phyloP scores from a whole-genome alignment of 2,113 vertebrate species.

The Paradisaea rubra region DNA sequence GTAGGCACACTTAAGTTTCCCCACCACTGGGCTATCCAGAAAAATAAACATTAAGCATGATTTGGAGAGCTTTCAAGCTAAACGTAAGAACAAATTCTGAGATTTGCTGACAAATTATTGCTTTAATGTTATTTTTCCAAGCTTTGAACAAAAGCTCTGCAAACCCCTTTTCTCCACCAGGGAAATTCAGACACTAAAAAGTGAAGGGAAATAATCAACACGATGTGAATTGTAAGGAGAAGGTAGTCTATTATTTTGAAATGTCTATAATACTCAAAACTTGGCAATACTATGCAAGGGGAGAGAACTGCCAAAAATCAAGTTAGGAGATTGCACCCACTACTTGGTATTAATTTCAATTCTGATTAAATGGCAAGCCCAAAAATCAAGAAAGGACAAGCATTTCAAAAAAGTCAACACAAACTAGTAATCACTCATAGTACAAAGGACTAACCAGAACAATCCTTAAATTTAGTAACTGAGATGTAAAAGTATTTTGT shows the following conservation, averaged over 20 bases:
- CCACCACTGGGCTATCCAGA: background rate
- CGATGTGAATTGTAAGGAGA: background rate
- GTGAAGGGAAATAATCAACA: background rate
- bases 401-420: background rate
- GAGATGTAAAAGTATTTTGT: background rate
- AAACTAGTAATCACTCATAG: background rate
- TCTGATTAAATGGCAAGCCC: background rate
- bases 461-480: background rate
- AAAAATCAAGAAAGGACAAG: background rate
- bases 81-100: background rate
- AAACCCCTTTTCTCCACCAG: background rate
- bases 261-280: background rate
- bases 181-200: background rate
- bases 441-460: background rate
- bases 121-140: background rate
- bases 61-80: background rate
- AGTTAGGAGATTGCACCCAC: background rate
- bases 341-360: background rate
- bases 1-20: background rate
- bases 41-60: background rate
- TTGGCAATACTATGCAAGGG: background rate
- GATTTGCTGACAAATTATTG: background rate
- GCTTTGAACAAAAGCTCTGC: background rate
- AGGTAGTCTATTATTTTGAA: background rate
- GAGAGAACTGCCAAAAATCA: background rate